Evolutionary conservation across 1,140 invertebrate genomes (phyloP).

Genomic region (Heliconius hermathena): DNA sequence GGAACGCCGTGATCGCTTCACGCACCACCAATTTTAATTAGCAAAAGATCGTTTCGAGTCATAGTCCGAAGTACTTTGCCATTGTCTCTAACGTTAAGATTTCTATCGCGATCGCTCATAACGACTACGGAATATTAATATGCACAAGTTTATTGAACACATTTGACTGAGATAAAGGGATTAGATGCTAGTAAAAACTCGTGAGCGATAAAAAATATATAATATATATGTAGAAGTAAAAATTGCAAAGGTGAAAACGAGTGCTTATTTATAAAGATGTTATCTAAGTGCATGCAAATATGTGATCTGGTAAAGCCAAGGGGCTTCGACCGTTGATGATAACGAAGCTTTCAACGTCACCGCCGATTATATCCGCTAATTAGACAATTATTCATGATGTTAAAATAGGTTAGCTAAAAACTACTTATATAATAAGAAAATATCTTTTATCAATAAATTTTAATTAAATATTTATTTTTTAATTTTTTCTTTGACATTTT

Average conservation of each 20-base stretch:
- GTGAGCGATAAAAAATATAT: neutral
- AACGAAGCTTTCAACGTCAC: constrained; percentile 46
- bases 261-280: constrained; percentile 44
- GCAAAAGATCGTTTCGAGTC: constrained; percentile 68
- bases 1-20: constrained; percentile 70
- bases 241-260: constrained; percentile 4
- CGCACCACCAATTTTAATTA: constrained; percentile 80
- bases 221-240: neutral
- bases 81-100: constrained; percentile 60
- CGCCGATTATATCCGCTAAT: constrained; percentile 31
- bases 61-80: constrained; percentile 49
- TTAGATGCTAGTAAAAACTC: neutral
- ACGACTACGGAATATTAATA: constrained; percentile 60
- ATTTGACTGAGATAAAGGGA: constrained; percentile 14
- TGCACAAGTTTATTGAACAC: constrained; percentile 28
- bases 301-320: constrained; percentile 68
- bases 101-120: constrained; percentile 43
- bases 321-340: constrained; percentile 72
- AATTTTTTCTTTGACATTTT: neutral
- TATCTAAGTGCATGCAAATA: constrained; percentile 72
- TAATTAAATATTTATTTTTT: neutral
- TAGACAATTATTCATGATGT: constrained; percentile 21
- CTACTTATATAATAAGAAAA: neutral
- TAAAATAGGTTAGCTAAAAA: neutral
- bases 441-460: neutral